Conservation (phyloP, 2,888 invertebrate species). For the Tricholauxania praeusta region DNA sequence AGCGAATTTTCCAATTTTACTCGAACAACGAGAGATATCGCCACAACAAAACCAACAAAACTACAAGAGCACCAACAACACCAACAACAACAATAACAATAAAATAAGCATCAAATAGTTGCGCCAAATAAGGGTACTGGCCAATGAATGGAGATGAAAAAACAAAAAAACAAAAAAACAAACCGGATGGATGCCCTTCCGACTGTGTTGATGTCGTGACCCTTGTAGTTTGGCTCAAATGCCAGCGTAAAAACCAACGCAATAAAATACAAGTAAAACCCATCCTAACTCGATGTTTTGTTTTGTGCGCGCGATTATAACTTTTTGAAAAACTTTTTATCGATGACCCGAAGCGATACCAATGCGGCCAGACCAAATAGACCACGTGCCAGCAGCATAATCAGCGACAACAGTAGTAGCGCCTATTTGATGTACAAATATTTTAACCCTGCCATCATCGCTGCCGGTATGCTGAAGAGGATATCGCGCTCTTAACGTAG, state of each 20-base stretch:
- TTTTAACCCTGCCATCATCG: too few species aligned
- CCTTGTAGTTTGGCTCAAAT: neutral
- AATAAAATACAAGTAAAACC: too few species aligned
- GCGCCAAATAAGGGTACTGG: neutral
- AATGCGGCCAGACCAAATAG: too few species aligned
- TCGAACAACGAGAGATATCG: neutral
- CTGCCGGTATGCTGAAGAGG: too few species aligned
- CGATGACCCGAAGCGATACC: slow-evolving; percentile 19
- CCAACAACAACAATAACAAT: slow-evolving; percentile 17
- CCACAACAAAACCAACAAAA: slow-evolving; percentile 1
- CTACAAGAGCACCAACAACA: neutral
- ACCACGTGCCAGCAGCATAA: neutral
- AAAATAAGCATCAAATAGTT: slow-evolving; percentile 19
- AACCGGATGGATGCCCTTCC: neutral
- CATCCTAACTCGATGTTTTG: too few species aligned
- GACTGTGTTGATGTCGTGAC: neutral
- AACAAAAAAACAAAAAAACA: neutral
- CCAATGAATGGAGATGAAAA: neutral
- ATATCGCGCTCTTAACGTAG: too few species aligned
- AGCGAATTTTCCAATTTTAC: slow-evolving; percentile 29
- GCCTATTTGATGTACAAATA: neutral
- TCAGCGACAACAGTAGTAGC: neutral
- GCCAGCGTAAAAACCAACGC: neutral
- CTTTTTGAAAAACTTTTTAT: slow-evolving; percentile 23
- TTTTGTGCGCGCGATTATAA: slow-evolving; percentile 16